Conservation (phyloP, 2,797 vertebrate genomes). For the Dallia pectoralis region DNA sequence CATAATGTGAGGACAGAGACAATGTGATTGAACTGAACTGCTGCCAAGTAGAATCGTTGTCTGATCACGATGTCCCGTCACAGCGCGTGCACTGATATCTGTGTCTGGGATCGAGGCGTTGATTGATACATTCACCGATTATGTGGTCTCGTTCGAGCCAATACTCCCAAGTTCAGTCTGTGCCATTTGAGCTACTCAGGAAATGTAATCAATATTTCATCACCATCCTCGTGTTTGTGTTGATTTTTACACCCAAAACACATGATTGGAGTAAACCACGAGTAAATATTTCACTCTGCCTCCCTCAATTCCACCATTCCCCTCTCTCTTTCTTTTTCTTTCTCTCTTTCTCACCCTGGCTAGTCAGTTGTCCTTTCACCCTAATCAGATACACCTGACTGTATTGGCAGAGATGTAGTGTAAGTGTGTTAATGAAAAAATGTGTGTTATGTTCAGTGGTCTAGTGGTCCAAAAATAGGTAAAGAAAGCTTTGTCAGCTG, state of each 20-base stretch:
- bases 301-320: neutral
- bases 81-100: neutral
- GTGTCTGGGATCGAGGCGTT: constrained; percentile 13
- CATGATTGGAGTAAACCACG: constrained; percentile 16
- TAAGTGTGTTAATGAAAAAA: constrained; percentile 37
- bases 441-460: neutral
- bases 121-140: constrained; percentile 6
- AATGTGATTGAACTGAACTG: constrained; percentile 5
- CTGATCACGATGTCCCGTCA: neutral
- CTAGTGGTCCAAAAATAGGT: too few species aligned
- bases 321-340: neutral
- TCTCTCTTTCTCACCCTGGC: neutral
- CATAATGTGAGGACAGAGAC: too few species aligned
- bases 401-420: too few species aligned
- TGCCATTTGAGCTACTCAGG: constrained; percentile 34
- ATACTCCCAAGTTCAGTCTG: constrained; percentile 30
- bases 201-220: constrained; percentile 65
- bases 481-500: neutral
- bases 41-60: neutral
- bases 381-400: constrained; percentile 24
- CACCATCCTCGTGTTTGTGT: constrained; percentile 25
- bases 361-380: neutral
- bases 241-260: constrained; percentile 44
- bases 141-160: constrained; percentile 28
- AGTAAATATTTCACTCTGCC: neutral